Evolutionary conservation across 1,140 invertebrate genomes (phyloP).

Genomic region (Copidosoma floridanum): DNA sequence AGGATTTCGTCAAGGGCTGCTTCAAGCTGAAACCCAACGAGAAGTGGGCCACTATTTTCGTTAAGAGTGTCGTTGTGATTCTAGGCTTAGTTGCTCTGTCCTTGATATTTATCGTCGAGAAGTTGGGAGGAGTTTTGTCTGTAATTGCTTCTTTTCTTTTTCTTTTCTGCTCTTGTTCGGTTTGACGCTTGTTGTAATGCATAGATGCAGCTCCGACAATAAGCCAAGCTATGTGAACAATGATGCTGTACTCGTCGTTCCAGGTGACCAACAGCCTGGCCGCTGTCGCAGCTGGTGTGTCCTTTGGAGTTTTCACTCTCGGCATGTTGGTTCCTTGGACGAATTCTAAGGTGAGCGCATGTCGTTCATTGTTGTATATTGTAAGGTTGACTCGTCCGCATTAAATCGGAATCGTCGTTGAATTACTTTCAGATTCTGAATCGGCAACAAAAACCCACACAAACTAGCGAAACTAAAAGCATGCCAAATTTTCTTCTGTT

Average conservation of each 20-base stretch:
- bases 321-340: conserved; percentile 84
- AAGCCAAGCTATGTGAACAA: neutral
- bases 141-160: conserved; percentile 53
- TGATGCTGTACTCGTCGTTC: neutral
- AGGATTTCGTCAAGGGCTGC: conserved; percentile 77
- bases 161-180: neutral
- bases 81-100: conserved; percentile 66
- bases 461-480: conserved; percentile 14
- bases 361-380: neutral
- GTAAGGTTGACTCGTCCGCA: too few relatives aligned
- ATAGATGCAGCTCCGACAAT: neutral
- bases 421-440: conserved; percentile 11
- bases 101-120: conserved; percentile 69
- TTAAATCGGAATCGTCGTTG: neutral
- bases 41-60: conserved; percentile 61
- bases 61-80: conserved; percentile 64
- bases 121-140: conserved; percentile 71
- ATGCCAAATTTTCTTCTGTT: too few relatives aligned
- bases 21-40: conserved; percentile 64
- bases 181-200: neutral
- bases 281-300: conserved; percentile 79
- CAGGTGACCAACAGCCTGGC: conserved; percentile 77
- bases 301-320: conserved; percentile 81
- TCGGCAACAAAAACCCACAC: neutral
- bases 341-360: conserved; percentile 65